Evolutionary conservation across 2,888 invertebrate genomes (phyloP).

Genomic region (Platypus cylindrus): DNA sequence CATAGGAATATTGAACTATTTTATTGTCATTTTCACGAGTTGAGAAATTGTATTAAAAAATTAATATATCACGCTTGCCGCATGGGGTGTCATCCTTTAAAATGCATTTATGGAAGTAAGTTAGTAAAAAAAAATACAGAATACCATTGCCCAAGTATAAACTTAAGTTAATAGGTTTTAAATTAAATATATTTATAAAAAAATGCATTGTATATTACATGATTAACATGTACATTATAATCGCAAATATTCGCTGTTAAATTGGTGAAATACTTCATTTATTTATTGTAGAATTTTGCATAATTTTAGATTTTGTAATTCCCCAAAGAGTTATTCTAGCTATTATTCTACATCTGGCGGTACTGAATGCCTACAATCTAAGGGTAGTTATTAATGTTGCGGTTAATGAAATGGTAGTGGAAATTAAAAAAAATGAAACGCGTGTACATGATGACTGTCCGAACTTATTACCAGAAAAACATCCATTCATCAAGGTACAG

Average conservation of each 20-base stretch:
- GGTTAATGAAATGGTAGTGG: conserved; percentile 30
- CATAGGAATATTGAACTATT: too few species aligned
- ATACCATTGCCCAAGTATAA: too few species aligned
- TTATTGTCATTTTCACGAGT: too few species aligned
- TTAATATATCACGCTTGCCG: too few species aligned
- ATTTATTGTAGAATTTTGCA: too few species aligned
- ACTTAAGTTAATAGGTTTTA: too few species aligned
- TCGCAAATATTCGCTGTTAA: too few species aligned
- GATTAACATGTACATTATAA: not conserved
- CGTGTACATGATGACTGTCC: not conserved
- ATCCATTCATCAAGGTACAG: too few species aligned
- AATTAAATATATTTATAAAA: not conserved
- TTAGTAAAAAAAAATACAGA: too few species aligned
- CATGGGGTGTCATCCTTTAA: conserved; percentile 12
- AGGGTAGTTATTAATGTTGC: conserved; percentile 29
- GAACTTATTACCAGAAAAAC: not conserved
- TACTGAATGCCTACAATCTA: conserved; percentile 30
- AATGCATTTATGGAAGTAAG: conserved; percentile 11
- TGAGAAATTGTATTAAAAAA: too few species aligned
- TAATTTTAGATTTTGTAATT: conserved; percentile 8
- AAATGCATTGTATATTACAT: not conserved
- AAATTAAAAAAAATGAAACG: conserved; percentile 1
- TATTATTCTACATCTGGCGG: conserved; percentile 29
- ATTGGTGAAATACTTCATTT: too few species aligned
- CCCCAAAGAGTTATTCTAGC: conserved; percentile 45